phyloP scores from a whole-genome alignment of 2,797 vertebrate genomes.

The Acanthurus tractus region DNA sequence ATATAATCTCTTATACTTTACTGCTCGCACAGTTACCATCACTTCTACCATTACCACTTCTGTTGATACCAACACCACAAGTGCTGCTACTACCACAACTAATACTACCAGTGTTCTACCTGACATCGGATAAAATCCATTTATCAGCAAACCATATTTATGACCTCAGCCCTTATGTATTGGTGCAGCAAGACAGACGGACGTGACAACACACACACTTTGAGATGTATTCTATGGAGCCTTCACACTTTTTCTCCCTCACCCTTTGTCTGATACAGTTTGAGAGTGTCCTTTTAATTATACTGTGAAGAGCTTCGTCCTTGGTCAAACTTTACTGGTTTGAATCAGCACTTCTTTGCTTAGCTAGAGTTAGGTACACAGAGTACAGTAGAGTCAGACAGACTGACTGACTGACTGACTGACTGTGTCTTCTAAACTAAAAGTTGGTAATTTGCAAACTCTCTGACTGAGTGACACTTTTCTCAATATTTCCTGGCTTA shows the following conservation, averaged over 20 bases:
- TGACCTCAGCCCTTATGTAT: background rate
- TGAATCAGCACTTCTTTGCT: constrained; percentile 58
- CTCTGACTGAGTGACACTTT: constrained; percentile 10
- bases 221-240: constrained; percentile 1
- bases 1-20: background rate
- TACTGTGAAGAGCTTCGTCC: constrained; percentile 51
- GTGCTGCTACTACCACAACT: no score
- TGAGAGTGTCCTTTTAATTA: constrained; percentile 46
- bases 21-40: background rate
- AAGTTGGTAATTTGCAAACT: no score
- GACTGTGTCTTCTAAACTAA: no score
- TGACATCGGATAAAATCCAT: background rate
- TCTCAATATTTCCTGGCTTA: background rate
- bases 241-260: background rate
- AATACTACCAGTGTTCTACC: no score
- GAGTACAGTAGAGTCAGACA: constrained; percentile 16
- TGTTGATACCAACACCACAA: background rate
- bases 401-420: constrained; percentile 21
- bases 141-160: background rate
- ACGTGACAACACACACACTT: background rate
- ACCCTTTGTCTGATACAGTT: constrained; percentile 11
- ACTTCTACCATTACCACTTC: background rate
- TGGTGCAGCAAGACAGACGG: background rate
- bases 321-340: constrained; percentile 53
- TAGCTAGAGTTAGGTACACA: constrained; percentile 27